Evolutionary conservation across 2,113 vertebrate species (phyloP), one percentile per base, ranked within the genome.

Genomic region (Acrocephalus kingi): DNA sequence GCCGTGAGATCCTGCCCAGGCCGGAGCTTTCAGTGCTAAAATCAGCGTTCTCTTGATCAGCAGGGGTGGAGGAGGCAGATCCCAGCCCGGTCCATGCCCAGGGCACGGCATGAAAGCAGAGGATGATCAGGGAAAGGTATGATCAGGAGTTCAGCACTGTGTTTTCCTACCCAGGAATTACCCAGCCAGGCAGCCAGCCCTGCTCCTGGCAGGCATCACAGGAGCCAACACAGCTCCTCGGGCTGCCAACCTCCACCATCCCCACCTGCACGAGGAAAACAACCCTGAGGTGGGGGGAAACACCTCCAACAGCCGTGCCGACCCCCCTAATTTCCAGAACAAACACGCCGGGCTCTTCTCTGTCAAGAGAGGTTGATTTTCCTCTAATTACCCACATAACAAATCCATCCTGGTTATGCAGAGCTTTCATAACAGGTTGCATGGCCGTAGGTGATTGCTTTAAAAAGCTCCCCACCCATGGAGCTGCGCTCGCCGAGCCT

Each of bases 401-500:
- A 76, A 83, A 93, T 59, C 69, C 83, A 13, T 52, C 55, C 35
- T 61, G 89, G 75, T 74, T 80, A 1, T 24, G 68, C 83, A 73
- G 88, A 17, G 55, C 90, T 92, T 92, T 83, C 85, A 27, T 69
- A 94, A 88, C 90, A 92, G 95, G 90, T 94, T 94, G 94, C 67
- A 22, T 4, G 94, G 92, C 90, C 11, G 75, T 72, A 93, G 96
- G 92, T 94, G 95, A 93, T 67, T 41, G 88, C 94, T 93, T 89
- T 96, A 84, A 84, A 96, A 94, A 97, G 94, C 92, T 92, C 56
- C 88, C 80, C 94, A 33, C 90, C 94, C 92, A 22, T 86, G 85
- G 95, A 95, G 94, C 79, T 0, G 64, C 1, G 4, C 88, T 79
- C 37, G 45, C 90, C 30, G 7, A 71, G 85, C 93, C 94, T 7